Conservation (phyloP, 1,140 invertebrate species). For the Polypedilum pembai region DNA sequence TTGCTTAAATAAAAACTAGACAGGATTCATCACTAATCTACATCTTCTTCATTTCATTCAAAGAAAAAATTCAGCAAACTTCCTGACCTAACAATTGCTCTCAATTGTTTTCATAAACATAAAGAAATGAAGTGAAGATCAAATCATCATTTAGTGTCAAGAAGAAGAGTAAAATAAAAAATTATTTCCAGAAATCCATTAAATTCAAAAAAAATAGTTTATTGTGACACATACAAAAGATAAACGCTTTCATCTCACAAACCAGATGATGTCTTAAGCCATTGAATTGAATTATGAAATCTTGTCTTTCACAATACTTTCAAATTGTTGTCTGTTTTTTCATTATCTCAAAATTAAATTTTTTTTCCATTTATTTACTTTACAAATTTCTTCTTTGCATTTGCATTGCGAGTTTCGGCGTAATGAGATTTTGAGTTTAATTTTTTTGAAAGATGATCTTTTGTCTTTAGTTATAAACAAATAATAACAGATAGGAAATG, state of each 20-base stretch:
- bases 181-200: neutral
- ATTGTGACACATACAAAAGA: neutral
- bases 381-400: neutral
- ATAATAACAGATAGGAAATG: neutral
- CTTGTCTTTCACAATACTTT: neutral
- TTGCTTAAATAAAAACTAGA: too few species aligned
- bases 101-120: too few species aligned
- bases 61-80: neutral
- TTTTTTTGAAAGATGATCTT: conserved; percentile 5
- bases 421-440: too few species aligned
- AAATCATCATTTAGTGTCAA: neutral
- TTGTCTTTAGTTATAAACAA: neutral
- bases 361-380: neutral
- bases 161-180: neutral
- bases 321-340: conserved; percentile 24
- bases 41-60: too few species aligned
- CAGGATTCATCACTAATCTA: too few species aligned
- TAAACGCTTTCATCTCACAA: too few species aligned
- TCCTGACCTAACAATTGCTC: too few species aligned
- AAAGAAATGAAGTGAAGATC: too few species aligned
- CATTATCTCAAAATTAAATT: neutral
- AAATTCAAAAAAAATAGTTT: neutral
- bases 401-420: neutral
- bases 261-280: too few species aligned
- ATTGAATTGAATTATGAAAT: neutral